Conservation (phyloP, 2,888 invertebrate genomes). For the Falcaria lacertinaria region DNA sequence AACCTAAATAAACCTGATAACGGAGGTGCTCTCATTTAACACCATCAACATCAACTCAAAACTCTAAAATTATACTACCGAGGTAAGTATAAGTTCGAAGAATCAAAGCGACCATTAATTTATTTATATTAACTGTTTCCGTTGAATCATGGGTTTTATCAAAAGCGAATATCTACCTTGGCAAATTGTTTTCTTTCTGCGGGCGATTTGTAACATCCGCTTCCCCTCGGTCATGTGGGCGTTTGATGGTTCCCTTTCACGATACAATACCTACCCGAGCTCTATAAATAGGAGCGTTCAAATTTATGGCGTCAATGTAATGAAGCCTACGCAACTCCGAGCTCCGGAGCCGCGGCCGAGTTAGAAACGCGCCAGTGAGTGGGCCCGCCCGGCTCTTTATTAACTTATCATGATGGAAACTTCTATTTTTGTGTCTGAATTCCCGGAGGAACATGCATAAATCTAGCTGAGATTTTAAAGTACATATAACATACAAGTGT, state of each 20-base stretch:
- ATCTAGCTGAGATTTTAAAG: background rate
- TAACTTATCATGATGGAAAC: conserved; percentile 2
- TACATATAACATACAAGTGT: too few relatives aligned
- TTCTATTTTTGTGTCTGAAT: conserved; percentile 1
- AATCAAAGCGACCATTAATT: too few relatives aligned
- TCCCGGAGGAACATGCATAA: background rate
- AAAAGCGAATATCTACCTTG: background rate
- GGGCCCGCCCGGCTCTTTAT: conserved; percentile 10
- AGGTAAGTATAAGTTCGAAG: too few relatives aligned
- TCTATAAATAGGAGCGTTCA: conserved; percentile 61
- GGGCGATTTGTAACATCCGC: conserved; percentile 21
- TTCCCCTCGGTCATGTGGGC: conserved; percentile 21
- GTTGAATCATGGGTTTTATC: background rate
- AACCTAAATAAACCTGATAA: too few relatives aligned
- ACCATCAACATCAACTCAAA: too few relatives aligned
- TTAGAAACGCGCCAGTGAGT: conserved; percentile 13
- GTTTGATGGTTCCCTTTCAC: conserved; percentile 45
- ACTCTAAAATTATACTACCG: too few relatives aligned
- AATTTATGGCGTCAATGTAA: conserved; percentile 58
- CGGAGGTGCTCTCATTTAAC: too few relatives aligned
- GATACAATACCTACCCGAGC: conserved; percentile 41
- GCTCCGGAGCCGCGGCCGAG: conserved; percentile 18
- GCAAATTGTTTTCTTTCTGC: conserved; percentile 15
- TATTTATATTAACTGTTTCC: too few relatives aligned
- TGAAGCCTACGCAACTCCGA: conserved; percentile 45